phyloP scores from a whole-genome alignment of 2,888 invertebrate species.

The Ophion obscuratus region DNA sequence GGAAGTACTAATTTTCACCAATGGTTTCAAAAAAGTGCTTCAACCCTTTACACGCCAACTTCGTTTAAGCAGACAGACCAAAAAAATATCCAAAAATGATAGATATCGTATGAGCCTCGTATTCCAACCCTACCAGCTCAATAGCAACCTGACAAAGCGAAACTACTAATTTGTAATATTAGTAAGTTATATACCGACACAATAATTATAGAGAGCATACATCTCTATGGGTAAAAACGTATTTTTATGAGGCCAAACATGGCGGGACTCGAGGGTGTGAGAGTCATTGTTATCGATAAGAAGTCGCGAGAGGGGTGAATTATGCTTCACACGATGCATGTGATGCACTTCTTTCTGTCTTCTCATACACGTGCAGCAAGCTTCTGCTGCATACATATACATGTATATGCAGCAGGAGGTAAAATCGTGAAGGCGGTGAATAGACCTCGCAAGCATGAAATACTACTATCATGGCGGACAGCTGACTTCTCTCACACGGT shows the following conservation, averaged over 20 bases:
- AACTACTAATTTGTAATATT: no score
- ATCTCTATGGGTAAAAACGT: neutral
- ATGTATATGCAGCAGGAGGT: conserved; percentile 45
- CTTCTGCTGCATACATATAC: conserved; percentile 11
- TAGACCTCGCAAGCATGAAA: conserved; percentile 49
- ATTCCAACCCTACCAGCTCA: neutral
- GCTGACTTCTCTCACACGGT: conserved; percentile 66
- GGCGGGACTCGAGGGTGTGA: conserved; percentile 35
- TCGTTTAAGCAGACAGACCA: no score
- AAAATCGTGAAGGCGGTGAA: conserved; percentile 58
- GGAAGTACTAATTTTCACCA: no score
- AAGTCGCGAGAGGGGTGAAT: conserved; percentile 38
- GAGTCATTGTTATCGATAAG: conserved; percentile 55
- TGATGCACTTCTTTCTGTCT: conserved; percentile 15
- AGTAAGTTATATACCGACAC: no score
- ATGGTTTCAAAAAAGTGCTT: no score
- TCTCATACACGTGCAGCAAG: neutral
- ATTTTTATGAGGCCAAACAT: neutral
- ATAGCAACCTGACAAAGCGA: neutral
- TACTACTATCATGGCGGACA: conserved; percentile 61
- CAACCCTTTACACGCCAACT: no score
- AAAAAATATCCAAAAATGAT: neutral
- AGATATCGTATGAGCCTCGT: no score
- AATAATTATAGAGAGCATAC: neutral
- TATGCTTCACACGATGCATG: conserved; percentile 58